Percentiles rank a stretch among this genome's conserved stretches.
These are phyloP conservation scores for Campylomormyrus tamandua DNA, from an alignment of 2,113 vertebrate species.

Conservation along the genomic window DNA sequence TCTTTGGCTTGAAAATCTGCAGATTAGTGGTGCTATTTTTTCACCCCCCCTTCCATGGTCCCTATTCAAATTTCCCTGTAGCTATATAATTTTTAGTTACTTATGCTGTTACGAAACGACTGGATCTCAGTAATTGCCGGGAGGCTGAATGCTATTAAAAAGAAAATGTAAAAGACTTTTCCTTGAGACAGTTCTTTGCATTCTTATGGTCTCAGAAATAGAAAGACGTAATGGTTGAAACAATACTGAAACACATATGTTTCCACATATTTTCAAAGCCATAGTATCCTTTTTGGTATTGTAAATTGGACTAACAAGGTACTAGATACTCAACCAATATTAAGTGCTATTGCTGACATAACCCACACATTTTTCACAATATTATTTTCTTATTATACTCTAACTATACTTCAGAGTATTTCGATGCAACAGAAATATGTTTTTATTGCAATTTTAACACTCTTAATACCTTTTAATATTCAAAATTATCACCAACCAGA, in stretches of 20 bases:
- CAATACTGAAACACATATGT: background rate
- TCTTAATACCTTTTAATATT: background rate
- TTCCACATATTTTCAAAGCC: background rate
- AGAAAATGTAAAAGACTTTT: slow-evolving; percentile 8
- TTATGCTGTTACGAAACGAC: slow-evolving; percentile 9
- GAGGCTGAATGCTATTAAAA: slow-evolving; percentile 15
- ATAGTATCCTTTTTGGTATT: background rate
- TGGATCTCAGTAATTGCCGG: slow-evolving; percentile 1
- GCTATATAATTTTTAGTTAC: background rate
- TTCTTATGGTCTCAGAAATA: background rate
- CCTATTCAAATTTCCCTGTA: slow-evolving; percentile 6
- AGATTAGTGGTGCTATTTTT: slow-evolving; percentile 1
- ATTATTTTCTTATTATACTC: background rate
- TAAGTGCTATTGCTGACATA: background rate
- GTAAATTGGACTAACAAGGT: background rate
- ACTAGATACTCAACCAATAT: background rate
- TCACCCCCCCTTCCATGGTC: background rate
- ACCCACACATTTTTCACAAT: background rate
- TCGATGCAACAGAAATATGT: background rate
- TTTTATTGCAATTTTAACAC: background rate
- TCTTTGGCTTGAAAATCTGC: background rate
- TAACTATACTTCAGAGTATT: background rate
- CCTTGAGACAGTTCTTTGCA: slow-evolving; percentile 2
- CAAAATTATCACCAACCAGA: background rate
- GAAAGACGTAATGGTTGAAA: slow-evolving; percentile 2